Percentiles rank a stretch among this genome's conserved stretches.
These are phyloP conservation scores for Artibeus jamaicensis DNA, from an alignment of 2,797 vertebrate genomes.

Conservation along the genomic window DNA sequence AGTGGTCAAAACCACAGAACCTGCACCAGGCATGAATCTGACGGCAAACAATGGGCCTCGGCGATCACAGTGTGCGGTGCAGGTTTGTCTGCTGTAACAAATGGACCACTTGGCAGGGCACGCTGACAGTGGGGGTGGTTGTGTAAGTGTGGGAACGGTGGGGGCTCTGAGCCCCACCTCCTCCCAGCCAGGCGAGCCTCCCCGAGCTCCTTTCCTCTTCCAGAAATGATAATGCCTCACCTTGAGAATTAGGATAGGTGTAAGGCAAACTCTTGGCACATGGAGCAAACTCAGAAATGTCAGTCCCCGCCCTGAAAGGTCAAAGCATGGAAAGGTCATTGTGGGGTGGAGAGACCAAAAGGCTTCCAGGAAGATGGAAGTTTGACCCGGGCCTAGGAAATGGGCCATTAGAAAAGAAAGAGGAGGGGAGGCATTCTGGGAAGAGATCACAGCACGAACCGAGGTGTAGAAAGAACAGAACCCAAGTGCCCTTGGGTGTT, in stretches of 20 bases:
- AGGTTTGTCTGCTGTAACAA: no score
- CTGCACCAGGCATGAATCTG: not conserved
- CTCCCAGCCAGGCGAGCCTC: not conserved
- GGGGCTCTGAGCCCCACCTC: not conserved
- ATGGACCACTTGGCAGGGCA: not conserved
- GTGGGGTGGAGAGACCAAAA: not conserved
- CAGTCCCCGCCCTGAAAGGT: not conserved
- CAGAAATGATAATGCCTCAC: not conserved
- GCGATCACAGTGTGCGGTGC: accelerated
- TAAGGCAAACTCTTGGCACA: not conserved
- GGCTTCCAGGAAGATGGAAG: not conserved
- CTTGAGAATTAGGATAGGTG: not conserved
- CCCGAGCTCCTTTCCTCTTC: not conserved
- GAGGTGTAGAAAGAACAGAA: not conserved
- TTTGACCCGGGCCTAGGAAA: not conserved
- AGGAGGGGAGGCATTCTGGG: no score
- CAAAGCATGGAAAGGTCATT: not conserved
- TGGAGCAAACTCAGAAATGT: not conserved
- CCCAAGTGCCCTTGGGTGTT: not conserved
- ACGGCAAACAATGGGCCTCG: not conserved
- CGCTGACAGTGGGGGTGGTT: not conserved
- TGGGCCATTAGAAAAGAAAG: not conserved
- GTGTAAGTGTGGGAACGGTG: not conserved
- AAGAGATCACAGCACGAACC: not conserved
- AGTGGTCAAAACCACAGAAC: not conserved